A percentile compares a stretch with the other conserved stretches of the same genome.
Evolutionary conservation across 2,888 invertebrate genomes (phyloP).

Genomic region (Andrena praecox): DNA sequence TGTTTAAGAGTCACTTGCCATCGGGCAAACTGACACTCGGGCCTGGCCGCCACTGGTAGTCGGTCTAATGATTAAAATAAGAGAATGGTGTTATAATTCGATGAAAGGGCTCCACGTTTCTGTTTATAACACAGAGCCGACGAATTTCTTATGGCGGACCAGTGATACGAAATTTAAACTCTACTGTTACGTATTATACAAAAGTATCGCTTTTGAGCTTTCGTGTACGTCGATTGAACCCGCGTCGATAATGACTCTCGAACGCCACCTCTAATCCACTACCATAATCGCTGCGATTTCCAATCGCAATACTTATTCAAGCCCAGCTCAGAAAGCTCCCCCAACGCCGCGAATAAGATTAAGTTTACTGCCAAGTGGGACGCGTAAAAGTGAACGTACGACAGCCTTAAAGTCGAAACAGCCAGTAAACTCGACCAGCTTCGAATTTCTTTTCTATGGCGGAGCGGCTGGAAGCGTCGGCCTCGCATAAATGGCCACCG

Average conservation of each 20-base stretch:
- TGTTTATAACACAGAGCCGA: too few relatives aligned
- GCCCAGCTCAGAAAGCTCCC: neutral
- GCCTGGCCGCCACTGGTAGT: too few relatives aligned
- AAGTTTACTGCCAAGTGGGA: slow-evolving; percentile 23
- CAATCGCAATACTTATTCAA: slow-evolving; percentile 4
- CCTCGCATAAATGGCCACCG: slow-evolving; percentile 47
- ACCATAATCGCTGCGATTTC: neutral
- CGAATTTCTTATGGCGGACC: too few relatives aligned
- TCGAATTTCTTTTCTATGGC: slow-evolving; percentile 32
- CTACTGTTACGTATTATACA: too few relatives aligned
- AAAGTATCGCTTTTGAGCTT: too few relatives aligned
- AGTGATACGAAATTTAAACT: too few relatives aligned
- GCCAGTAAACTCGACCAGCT: slow-evolving; percentile 36
- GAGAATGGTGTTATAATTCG: too few relatives aligned
- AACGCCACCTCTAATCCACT: neutral
- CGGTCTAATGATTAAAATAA: too few relatives aligned
- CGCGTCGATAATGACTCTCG: neutral
- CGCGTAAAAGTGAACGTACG: slow-evolving; percentile 25
- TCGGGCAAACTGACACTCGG: too few relatives aligned
- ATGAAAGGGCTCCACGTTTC: too few relatives aligned
- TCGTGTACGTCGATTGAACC: neutral
- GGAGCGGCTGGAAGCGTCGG: slow-evolving; percentile 40
- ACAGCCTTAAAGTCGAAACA: slow-evolving; percentile 34
- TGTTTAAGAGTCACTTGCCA: too few relatives aligned
- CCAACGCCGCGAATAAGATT: neutral